Evolutionary conservation across 2,113 vertebrate species (phyloP).

Genomic region (Datnioides undecimradiatus): DNA sequence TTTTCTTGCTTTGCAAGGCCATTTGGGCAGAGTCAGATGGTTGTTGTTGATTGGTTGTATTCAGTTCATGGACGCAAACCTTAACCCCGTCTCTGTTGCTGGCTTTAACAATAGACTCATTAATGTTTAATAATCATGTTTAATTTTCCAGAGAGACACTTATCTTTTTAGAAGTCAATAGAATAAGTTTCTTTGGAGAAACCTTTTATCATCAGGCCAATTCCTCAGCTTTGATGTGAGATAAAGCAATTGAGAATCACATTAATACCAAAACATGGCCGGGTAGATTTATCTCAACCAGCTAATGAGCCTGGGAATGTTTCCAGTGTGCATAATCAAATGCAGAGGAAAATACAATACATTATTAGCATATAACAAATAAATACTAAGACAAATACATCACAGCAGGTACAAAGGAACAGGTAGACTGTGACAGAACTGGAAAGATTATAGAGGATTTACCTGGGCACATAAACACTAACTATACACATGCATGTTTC

Average conservation of each 20-base stretch:
- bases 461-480: constrained; percentile 35
- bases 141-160: constrained; percentile 66
- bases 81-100: constrained; percentile 31
- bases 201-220: constrained; percentile 77
- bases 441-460: constrained; percentile 66
- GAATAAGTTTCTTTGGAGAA: constrained; percentile 60
- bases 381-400: constrained; percentile 55
- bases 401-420: constrained; percentile 50
- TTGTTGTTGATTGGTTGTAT: constrained; percentile 32
- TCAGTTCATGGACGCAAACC: constrained; percentile 24
- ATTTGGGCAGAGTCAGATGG: constrained; percentile 12
- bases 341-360: constrained; percentile 68
- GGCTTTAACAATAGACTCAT: constrained; percentile 55
- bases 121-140: constrained; percentile 64
- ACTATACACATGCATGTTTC: background rate
- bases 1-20: background rate
- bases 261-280: constrained; percentile 73
- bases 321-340: constrained; percentile 78
- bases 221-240: constrained; percentile 77
- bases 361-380: constrained; percentile 77
- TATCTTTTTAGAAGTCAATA: constrained; percentile 68
- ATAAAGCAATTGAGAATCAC: constrained; percentile 75
- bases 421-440: constrained; percentile 59
- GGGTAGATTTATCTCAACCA: constrained; percentile 75
- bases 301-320: constrained; percentile 79